phyloP scores from a whole-genome alignment of 2,113 vertebrate genomes.

The Pipra filicauda region DNA sequence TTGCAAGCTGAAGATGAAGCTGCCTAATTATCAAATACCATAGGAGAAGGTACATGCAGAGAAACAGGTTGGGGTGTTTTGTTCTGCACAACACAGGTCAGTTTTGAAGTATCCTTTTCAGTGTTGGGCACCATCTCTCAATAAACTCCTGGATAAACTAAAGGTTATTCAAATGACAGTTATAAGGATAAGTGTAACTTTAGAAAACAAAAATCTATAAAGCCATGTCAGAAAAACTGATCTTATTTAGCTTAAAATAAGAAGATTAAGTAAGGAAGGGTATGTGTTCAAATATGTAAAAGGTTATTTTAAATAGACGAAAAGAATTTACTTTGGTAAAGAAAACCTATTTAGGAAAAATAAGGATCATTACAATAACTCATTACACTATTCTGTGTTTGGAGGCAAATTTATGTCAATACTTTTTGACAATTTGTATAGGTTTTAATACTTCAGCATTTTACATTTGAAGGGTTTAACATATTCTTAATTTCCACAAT shows the following conservation, averaged over 20 bases:
- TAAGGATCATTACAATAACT: background rate
- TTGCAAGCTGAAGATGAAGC: background rate
- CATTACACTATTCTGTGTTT: background rate
- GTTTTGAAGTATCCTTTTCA: background rate
- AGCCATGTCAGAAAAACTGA: background rate
- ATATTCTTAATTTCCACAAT: background rate
- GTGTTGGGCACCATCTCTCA: background rate
- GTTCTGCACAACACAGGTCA: background rate
- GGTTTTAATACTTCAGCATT: background rate
- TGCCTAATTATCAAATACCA: background rate
- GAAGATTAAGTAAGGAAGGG: background rate
- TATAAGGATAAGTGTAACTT: background rate
- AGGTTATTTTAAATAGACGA: background rate
- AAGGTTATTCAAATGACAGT: background rate
- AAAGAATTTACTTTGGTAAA: background rate
- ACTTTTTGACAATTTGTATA: background rate
- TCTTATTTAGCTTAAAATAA: background rate
- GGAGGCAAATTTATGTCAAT: background rate
- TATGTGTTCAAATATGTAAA: background rate
- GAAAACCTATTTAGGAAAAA: background rate
- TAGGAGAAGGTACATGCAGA: background rate
- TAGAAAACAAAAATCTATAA: background rate
- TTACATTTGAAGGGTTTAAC: background rate
- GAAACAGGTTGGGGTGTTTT: background rate
- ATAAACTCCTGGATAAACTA: background rate